Conservation (phyloP, 2,797 vertebrate genomes). For the Helostoma temminkii region DNA sequence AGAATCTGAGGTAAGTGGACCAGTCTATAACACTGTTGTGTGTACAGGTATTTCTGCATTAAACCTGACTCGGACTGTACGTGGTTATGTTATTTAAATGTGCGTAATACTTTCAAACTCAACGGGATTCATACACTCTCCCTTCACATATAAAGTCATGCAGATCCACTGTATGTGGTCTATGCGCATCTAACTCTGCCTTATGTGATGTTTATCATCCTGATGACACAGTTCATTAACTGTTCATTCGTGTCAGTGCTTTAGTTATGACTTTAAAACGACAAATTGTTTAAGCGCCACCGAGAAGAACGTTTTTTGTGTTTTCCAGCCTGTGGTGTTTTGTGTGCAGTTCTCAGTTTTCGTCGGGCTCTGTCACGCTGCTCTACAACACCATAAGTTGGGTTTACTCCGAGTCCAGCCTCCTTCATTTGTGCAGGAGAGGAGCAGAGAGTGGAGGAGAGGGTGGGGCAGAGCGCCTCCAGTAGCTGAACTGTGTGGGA, state of each 20-base stretch:
- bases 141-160: not conserved
- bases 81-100: not conserved
- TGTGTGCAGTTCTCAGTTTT: slow-evolving; percentile 6
- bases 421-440: slow-evolving; percentile 47
- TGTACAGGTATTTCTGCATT: not conserved
- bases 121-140: not conserved
- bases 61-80: not conserved
- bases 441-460: slow-evolving; percentile 4
- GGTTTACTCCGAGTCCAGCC: slow-evolving; percentile 38
- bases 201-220: not conserved
- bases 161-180: too few relatives aligned
- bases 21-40: not conserved
- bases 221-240: not conserved
- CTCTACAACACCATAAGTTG: slow-evolving; percentile 23
- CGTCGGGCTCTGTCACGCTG: slow-evolving; percentile 2
- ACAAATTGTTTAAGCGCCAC: not conserved
- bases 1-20: slow-evolving; percentile 80
- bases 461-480: slow-evolving; percentile 19
- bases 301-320: not conserved
- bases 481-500: slow-evolving; percentile 40
- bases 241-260: not conserved
- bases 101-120: not conserved
- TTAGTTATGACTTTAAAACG: too few relatives aligned
- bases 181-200: not conserved
- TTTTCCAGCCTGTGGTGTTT: not conserved